A percentile compares a stretch with the other conserved stretches of the same genome.
phyloP scores from a whole-genome alignment of 2,888 invertebrate genomes.

The Limnephilus rhombicus region DNA sequence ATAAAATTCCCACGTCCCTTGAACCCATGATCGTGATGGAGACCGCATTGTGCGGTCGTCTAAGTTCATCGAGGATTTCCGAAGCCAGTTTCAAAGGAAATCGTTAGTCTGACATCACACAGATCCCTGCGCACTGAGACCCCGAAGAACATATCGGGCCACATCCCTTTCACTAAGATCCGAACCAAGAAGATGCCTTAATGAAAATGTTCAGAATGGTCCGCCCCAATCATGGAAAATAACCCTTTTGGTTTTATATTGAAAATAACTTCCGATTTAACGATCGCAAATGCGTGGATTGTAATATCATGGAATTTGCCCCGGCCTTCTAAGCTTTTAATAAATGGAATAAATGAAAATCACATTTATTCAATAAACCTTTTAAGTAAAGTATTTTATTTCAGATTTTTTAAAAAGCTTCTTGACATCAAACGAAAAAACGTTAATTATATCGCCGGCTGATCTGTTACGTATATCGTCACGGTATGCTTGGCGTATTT shows the following conservation, averaged over 20 bases:
- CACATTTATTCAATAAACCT: no score
- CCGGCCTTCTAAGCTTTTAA: not conserved
- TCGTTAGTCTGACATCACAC: constrained; percentile 39
- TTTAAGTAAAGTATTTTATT: not conserved
- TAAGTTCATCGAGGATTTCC: constrained; percentile 30
- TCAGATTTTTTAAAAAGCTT: not conserved
- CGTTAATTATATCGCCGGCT: not conserved
- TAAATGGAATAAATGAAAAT: not conserved
- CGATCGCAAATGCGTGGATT: not conserved
- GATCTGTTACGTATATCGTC: not conserved
- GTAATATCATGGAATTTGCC: not conserved
- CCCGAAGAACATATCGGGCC: constrained; percentile 1
- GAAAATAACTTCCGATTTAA: constrained; percentile 1
- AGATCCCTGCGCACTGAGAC: constrained; percentile 8
- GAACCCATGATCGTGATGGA: not conserved
- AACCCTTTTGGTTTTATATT: not conserved
- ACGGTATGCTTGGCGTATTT: not conserved
- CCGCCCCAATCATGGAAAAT: not conserved
- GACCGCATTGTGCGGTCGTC: constrained; percentile 17
- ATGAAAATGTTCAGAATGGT: constrained; percentile 2
- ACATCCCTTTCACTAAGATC: not conserved
- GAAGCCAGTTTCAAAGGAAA: constrained; percentile 35
- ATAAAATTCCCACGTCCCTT: constrained; percentile 10
- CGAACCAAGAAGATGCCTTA: not conserved
- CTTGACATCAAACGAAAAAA: not conserved